These are phyloP conservation scores for Stegophylla sp. DNA, from an alignment of 2,888 invertebrate species.

Conservation along the genomic window DNA sequence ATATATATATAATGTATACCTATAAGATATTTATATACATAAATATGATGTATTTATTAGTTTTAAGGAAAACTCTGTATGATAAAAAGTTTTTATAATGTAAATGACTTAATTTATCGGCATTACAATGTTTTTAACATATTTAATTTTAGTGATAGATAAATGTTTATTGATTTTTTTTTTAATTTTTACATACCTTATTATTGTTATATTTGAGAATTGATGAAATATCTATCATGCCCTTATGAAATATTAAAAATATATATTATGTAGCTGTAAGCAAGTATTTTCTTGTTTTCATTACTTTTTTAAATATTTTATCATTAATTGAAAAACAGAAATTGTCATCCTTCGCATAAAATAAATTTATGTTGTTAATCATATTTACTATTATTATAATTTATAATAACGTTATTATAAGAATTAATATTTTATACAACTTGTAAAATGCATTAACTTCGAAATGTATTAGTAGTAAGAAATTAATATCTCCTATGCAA, in stretches of 20 bases:
- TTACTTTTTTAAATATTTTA: neutral
- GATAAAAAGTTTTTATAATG: neutral
- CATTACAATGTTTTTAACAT: slow-evolving; percentile 16
- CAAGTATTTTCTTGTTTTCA: slow-evolving; percentile 14
- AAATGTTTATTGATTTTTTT: slow-evolving; percentile 23
- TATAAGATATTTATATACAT: neutral
- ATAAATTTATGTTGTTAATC: slow-evolving; percentile 37
- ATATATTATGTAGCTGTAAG: neutral
- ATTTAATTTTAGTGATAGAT: slow-evolving; percentile 17
- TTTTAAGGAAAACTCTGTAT: slow-evolving; percentile 16
- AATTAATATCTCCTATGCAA: slow-evolving; percentile 1
- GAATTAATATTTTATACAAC: slow-evolving; percentile 46
- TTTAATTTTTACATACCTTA: slow-evolving; percentile 16
- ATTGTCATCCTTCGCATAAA: neutral
- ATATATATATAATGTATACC: too few relatives aligned
- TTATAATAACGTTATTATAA: slow-evolving; percentile 48
- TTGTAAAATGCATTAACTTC: slow-evolving; percentile 9
- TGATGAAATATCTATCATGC: slow-evolving; percentile 10
- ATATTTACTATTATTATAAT: slow-evolving; percentile 54
- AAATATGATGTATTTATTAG: slow-evolving; percentile 30
- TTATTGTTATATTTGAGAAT: slow-evolving; percentile 45
- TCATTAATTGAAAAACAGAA: slow-evolving; percentile 5
- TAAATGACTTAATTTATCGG: neutral
- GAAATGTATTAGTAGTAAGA: neutral
- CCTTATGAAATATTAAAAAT: slow-evolving; percentile 20